Conservation (phyloP, 2,797 vertebrate species). For the Siniperca scherzeri region DNA sequence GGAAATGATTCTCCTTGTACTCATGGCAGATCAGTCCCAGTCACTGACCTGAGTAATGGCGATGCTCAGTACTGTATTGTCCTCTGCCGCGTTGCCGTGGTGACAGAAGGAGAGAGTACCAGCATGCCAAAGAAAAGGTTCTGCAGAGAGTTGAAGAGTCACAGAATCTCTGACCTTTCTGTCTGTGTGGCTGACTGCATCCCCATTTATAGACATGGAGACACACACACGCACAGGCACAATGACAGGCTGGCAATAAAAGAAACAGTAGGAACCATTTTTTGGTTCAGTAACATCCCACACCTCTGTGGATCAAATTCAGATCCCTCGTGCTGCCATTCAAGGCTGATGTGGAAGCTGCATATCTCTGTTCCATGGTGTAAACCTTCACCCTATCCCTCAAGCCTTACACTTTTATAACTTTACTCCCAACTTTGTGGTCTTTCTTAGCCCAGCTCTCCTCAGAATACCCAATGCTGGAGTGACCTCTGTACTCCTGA, state of each 20-base stretch:
- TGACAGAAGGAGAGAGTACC: constrained; percentile 68
- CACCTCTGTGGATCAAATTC: constrained; percentile 31
- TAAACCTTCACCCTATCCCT: background rate
- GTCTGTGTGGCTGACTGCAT: constrained; percentile 57
- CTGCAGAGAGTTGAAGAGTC: constrained; percentile 69
- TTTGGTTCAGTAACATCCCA: constrained; percentile 13
- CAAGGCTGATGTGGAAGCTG: constrained; percentile 4
- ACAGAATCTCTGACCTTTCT: constrained; percentile 73
- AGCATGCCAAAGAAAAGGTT: constrained; percentile 69
- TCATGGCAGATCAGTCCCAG: constrained; percentile 71
- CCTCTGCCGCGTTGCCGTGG: constrained; percentile 74
- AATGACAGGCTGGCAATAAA: constrained; percentile 43
- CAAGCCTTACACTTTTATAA: constrained; percentile 12
- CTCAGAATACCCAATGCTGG: constrained; percentile 42
- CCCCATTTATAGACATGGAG: constrained; percentile 57
- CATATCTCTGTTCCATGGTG: constrained; percentile 2
- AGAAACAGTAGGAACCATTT: constrained; percentile 35
- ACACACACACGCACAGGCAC: constrained; percentile 20
- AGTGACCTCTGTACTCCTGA: constrained; percentile 43
- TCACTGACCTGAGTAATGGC: constrained; percentile 80
- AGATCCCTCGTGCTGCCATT: constrained; percentile 36
- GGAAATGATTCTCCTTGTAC: constrained; percentile 68
- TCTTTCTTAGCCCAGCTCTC: constrained; percentile 13
- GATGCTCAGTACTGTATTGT: constrained; percentile 71
- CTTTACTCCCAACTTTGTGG: background rate